Evolutionary conservation across 2,888 invertebrate species (phyloP).

Genomic region (Tetrapedia diversipes): DNA sequence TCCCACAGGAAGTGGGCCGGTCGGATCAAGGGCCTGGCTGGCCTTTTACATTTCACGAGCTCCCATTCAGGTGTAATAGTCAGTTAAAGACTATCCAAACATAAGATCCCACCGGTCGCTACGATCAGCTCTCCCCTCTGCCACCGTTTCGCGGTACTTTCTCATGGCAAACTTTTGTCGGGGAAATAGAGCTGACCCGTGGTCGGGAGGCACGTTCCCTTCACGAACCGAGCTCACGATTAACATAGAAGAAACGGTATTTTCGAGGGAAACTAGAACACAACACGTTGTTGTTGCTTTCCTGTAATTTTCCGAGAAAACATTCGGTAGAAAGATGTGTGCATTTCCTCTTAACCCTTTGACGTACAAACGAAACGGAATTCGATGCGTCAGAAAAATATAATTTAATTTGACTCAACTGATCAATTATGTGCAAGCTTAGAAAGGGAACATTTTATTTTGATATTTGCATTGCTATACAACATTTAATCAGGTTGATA

Average conservation of each 20-base stretch:
- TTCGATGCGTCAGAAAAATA: too few species aligned
- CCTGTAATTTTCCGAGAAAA: background rate
- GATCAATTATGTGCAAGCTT: too few species aligned
- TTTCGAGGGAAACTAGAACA: background rate
- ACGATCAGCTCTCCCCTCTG: constrained; percentile 53
- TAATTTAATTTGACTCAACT: too few species aligned
- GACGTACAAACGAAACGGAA: too few species aligned
- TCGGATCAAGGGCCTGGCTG: constrained; percentile 79
- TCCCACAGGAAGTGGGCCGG: constrained; percentile 81
- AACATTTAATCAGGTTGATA: too few species aligned
- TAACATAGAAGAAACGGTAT: constrained; percentile 11
- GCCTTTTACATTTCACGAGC: constrained; percentile 77
- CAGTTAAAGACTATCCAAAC: constrained; percentile 81
- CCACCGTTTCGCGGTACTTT: constrained; percentile 43
- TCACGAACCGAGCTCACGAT: constrained; percentile 21
- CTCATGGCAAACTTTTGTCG: constrained; percentile 54
- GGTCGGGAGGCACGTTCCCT: constrained; percentile 11
- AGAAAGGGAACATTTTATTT: too few species aligned
- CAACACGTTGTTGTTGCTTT: constrained; percentile 1
- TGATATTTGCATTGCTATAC: too few species aligned
- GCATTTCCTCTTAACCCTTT: background rate
- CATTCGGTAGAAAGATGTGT: background rate
- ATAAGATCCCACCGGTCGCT: constrained; percentile 73
- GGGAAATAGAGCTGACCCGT: constrained; percentile 27
- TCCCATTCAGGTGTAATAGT: constrained; percentile 82